Evolutionary conservation across 2,888 invertebrate genomes (phyloP).

Genomic region (Noctuana brunneofusca): DNA sequence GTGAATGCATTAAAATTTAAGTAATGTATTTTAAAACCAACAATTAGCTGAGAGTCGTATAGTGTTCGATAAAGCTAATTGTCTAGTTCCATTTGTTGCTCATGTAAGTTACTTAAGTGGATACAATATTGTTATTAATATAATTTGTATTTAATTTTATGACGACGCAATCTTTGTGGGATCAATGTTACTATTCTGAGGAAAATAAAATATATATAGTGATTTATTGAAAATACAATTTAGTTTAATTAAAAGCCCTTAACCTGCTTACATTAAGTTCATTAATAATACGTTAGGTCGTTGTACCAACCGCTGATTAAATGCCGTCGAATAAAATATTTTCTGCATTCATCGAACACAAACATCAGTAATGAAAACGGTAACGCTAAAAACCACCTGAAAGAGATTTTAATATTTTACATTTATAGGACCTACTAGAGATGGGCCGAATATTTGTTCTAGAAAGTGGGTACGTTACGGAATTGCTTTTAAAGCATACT

Average conservation of each 20-base stretch:
- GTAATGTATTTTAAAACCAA: background rate
- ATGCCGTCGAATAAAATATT: constrained; percentile 84
- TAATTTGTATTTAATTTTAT: constrained; percentile 23
- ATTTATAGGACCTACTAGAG: no score
- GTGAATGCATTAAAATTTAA: background rate
- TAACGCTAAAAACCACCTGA: constrained; percentile 88
- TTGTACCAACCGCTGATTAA: constrained; percentile 69
- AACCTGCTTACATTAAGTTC: background rate
- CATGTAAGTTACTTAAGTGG: constrained; percentile 37
- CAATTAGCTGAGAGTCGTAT: background rate
- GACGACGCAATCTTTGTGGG: constrained; percentile 24
- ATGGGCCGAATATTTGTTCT: no score
- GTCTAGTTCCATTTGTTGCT: constrained; percentile 34
- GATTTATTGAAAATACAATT: constrained; percentile 1
- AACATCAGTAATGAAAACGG: constrained; percentile 88
- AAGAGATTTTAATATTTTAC: background rate
- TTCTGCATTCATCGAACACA: constrained; percentile 88
- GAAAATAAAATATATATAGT: constrained; percentile 36
- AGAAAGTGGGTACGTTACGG: no score
- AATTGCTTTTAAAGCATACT: no score
- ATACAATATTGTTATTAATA: constrained; percentile 22
- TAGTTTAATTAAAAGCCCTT: background rate
- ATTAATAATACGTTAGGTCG: constrained; percentile 62
- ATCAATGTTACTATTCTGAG: constrained; percentile 34
- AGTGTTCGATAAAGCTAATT: background rate